Evolutionary conservation across 2,113 vertebrate genomes (phyloP).

Genomic region (Lagopus leucura): DNA sequence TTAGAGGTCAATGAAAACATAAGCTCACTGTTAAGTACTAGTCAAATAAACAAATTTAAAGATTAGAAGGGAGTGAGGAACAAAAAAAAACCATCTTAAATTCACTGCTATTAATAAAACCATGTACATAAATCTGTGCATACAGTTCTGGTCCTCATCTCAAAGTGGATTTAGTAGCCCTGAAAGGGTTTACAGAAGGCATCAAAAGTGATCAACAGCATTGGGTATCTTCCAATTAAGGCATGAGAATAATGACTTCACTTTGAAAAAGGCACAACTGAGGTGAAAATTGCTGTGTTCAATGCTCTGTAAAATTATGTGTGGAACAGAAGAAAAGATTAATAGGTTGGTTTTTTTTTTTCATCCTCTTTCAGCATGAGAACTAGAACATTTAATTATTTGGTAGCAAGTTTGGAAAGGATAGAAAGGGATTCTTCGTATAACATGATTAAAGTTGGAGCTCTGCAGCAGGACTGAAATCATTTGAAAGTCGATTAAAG

Average conservation of each 20-base stretch:
- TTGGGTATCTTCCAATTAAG: neutral
- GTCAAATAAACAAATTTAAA: neutral
- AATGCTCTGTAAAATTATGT: neutral
- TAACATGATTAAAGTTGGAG: neutral
- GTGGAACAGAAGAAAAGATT: neutral
- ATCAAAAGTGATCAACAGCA: neutral
- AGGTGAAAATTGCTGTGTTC: neutral
- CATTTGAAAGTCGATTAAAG: neutral
- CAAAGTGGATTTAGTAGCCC: neutral
- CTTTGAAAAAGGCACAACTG: neutral
- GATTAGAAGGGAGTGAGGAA: neutral
- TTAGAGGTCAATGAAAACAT: neutral
- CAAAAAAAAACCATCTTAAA: neutral
- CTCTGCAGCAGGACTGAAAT: neutral
- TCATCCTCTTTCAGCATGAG: rapidly evolving
- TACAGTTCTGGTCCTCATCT: neutral
- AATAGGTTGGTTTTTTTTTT: neutral
- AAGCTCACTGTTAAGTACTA: neutral
- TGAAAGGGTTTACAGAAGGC: neutral
- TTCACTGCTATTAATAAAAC: neutral
- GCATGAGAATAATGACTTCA: neutral
- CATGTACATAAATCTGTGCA: neutral
- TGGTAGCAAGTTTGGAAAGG: neutral
- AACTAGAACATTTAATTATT: neutral
- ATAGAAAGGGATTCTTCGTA: neutral